These are phyloP conservation scores for Tenodera sinensis DNA, from an alignment of 2,888 invertebrate genomes.

Conservation along the genomic window DNA sequence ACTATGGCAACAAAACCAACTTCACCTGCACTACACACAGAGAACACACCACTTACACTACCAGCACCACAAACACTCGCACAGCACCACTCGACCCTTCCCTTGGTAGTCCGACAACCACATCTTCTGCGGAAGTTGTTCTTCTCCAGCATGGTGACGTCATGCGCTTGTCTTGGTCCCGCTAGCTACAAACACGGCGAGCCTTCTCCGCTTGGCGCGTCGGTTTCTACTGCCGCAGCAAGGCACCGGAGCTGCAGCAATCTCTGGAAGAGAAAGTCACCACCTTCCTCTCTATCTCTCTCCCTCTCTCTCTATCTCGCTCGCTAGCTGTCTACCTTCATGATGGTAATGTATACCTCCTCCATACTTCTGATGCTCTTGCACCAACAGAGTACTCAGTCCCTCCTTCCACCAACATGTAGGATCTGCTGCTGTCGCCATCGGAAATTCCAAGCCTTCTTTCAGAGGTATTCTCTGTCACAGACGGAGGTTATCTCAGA, in stretches of 20 bases:
- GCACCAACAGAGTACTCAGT: neutral
- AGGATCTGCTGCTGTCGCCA: no score
- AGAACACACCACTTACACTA: neutral
- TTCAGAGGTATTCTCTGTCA: neutral
- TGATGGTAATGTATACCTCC: neutral
- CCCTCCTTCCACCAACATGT: neutral
- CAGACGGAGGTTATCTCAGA: neutral
- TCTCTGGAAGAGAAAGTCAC: slow-evolving; percentile 4
- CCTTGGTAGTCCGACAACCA: neutral
- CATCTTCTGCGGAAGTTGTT: neutral
- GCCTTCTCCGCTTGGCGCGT: neutral
- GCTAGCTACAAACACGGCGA: neutral
- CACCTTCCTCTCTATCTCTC: neutral
- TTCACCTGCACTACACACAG: neutral
- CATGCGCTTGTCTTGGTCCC: neutral
- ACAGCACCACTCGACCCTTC: neutral
- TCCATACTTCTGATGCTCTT: neutral
- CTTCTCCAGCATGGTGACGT: neutral
- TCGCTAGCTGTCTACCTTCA: neutral
- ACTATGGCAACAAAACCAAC: neutral
- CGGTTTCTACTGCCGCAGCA: neutral
- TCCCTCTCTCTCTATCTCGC: neutral
- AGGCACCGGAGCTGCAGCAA: neutral
- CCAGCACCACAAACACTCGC: neutral
- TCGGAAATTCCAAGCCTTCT: neutral